Percentiles rank a stretch among this genome's conserved stretches.
Conservation (phyloP, 2,888 invertebrate species). For the Scotopteryx bipunctaria region DNA sequence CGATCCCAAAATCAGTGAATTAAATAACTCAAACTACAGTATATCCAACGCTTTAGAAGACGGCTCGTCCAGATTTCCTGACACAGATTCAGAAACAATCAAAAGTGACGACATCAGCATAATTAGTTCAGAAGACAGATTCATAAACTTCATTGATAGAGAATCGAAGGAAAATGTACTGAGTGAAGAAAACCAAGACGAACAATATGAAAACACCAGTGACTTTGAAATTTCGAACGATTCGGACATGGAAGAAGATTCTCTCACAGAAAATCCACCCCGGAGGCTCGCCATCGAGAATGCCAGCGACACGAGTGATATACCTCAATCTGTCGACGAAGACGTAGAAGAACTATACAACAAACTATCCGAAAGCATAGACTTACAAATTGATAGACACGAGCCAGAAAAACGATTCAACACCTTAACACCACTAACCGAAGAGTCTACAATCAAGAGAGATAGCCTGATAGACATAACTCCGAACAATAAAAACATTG, state of each 20-base stretch:
- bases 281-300: conserved; percentile 32
- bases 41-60: conserved; percentile 46
- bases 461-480: conserved; percentile 56
- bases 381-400: conserved; percentile 40
- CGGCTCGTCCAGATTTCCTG: conserved; percentile 53
- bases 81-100: conserved; percentile 49
- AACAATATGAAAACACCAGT: conserved; percentile 44
- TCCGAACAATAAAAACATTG: conserved; percentile 34
- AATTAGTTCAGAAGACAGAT: conserved; percentile 43
- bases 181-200: conserved; percentile 41
- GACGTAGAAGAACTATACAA: conserved; percentile 66
- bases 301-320: conserved; percentile 49
- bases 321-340: conserved; percentile 57
- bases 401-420: conserved; percentile 45
- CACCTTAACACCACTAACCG: conserved; percentile 66
- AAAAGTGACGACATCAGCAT: conserved; percentile 41
- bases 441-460: conserved; percentile 62
- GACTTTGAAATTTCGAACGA: conserved; percentile 44
- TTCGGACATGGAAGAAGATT: conserved; percentile 68
- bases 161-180: conserved; percentile 46
- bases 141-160: conserved; percentile 43
- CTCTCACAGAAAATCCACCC: conserved; percentile 53
- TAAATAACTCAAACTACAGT: conserved; percentile 19
- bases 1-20: conserved; percentile 4
- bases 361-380: conserved; percentile 55